Evolutionary conservation across 2,797 vertebrate genomes (phyloP), one percentile per base, ranked within the genome.

Genomic region (Melanotaenia pygmaea): DNA sequence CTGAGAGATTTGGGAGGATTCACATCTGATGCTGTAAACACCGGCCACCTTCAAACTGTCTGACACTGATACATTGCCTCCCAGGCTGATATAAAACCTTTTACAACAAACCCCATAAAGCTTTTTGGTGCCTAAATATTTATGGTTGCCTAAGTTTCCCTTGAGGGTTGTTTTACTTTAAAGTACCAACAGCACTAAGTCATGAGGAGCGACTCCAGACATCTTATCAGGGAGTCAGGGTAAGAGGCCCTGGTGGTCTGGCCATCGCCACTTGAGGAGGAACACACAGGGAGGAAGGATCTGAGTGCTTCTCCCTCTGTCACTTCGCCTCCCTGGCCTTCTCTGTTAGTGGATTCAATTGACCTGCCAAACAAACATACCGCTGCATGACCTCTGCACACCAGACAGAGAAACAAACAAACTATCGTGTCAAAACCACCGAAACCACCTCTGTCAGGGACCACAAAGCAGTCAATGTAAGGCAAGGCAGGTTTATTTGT

Each of bases 91-190:
- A 92, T 94, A 95, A 95, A 95, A 94, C 94, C 90, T 92, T 94
- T 95, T 92, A 94, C 91, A 94, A 94, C 92, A 94, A 94, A 94
- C 93, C 94, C 93, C 87, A 93, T 94, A 94, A 94, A 95, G 91
- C 92, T 93, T 93, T 94, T 93, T 84, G 89, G 91, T 92, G 89
- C 90, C 93, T 94, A 95, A 95, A 95, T 95, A 95, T 95, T 95
- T 95, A 94, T 93, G 91, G 91, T 92, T 92, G 89, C 90, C 89
- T 93, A 88, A 86, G 89, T 90, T 94, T 91, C 92, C 91, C 91
- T 88, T 69, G 85, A 92, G 93, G 90, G 83, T 92, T 94, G 92
- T 92, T 94, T 91, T 93, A 88, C 93, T 91, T 93, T 93, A 90
- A 88, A 89, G 89, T 79, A 86, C 88, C 90, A 78, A 81, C 85